Conservation (phyloP, 2,113 vertebrate species). For the Chamaetylas fuelleborni region DNA sequence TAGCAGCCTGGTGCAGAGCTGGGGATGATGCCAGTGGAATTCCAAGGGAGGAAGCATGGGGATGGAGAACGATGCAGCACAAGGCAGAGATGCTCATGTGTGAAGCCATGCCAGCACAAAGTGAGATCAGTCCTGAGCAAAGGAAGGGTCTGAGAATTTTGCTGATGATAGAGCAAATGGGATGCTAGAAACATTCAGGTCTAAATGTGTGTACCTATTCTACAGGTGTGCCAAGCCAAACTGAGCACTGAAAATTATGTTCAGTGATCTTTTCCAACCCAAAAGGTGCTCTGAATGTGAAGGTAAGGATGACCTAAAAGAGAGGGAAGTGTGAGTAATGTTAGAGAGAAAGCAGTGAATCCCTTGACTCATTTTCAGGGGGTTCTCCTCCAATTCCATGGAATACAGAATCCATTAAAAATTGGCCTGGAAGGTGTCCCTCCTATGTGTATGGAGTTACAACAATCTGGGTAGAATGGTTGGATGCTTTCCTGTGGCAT, state of each 20-base stretch:
- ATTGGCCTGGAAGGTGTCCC: neutral
- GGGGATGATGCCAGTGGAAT: neutral
- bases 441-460: neutral
- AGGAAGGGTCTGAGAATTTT: neutral
- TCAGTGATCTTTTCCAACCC: neutral
- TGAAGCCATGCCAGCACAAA: neutral
- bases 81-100: neutral
- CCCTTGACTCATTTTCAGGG: neutral
- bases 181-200: neutral
- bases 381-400: neutral
- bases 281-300: neutral
- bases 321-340: neutral
- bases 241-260: neutral
- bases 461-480: neutral
- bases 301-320: neutral
- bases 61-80: neutral
- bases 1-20: neutral
- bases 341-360: neutral
- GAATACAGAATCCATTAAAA: neutral
- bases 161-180: neutral
- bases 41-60: neutral
- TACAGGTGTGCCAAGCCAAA: neutral
- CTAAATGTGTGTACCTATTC: neutral
- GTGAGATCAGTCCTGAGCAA: neutral
- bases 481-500: neutral